Conservation (phyloP, 1,140 invertebrate species). For the Arion vulgaris region DNA sequence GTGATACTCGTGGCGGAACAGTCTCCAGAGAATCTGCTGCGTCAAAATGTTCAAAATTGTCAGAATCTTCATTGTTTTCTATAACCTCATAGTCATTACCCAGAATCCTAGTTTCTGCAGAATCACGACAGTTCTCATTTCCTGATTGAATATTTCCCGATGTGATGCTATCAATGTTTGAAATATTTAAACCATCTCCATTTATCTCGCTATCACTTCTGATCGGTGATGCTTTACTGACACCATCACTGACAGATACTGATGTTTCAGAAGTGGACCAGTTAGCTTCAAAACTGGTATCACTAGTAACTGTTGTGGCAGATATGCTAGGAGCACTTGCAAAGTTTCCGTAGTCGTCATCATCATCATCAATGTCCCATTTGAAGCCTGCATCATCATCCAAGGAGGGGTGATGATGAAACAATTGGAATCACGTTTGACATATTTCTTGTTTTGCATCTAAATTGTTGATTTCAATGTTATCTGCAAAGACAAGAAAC, state of each 20-base stretch:
- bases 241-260: conserved; percentile 10
- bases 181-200: neutral
- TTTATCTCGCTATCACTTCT: neutral
- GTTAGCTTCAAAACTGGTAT: conserved; percentile 32
- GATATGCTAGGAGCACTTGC: conserved; percentile 46
- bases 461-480: neutral
- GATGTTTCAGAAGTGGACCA: conserved; percentile 13
- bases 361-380: conserved; percentile 52
- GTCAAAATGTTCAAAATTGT: conserved; percentile 45
- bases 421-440: conserved; percentile 64
- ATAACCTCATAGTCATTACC: neutral
- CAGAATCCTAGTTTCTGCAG: neutral
- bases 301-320: conserved; percentile 11
- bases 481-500: neutral
- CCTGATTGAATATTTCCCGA: neutral
- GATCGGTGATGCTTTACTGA: neutral
- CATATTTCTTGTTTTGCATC: conserved; percentile 41
- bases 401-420: conserved; percentile 61
- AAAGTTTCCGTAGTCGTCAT: conserved; percentile 65
- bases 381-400: conserved; percentile 49
- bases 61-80: conserved; percentile 49
- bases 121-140: neutral
- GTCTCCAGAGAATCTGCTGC: neutral
- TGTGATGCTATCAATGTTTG: neutral
- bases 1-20: neutral